Percentiles rank a stretch among this genome's conserved stretches.
Evolutionary conservation across 1,140 invertebrate genomes (phyloP).

Genomic region (Sycophaga agraensis): DNA sequence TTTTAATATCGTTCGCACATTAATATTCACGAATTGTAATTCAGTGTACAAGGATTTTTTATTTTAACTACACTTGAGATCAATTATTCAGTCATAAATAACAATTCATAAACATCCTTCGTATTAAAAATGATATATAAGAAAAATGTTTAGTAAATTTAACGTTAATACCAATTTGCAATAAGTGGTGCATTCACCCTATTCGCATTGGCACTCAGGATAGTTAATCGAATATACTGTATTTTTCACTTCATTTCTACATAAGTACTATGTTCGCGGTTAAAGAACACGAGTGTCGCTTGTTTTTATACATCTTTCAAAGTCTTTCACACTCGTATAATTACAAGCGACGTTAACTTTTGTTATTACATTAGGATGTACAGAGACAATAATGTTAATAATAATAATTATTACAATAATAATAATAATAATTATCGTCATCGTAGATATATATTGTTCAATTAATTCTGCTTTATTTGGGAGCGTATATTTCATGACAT

Average conservation of each 20-base stretch:
- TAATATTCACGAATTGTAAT: too few species aligned
- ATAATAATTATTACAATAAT: not conserved
- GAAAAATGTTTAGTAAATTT: too few species aligned
- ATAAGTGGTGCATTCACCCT: not conserved
- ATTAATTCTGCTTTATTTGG: too few species aligned
- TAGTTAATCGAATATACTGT: not conserved
- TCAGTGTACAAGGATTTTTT: too few species aligned
- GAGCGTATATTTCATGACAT: too few species aligned
- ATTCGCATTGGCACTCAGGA: not conserved
- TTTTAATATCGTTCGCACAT: too few species aligned
- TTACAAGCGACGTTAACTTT: not conserved
- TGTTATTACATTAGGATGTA: conserved; percentile 19
- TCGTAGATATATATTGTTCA: conserved; percentile 31
- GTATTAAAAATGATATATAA: too few species aligned
- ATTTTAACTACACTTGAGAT: too few species aligned
- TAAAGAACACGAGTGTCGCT: not conserved
- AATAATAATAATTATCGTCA: conserved; percentile 34
- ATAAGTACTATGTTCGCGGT: not conserved
- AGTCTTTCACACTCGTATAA: not conserved
- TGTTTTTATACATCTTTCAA: not conserved
- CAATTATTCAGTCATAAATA: too few species aligned
- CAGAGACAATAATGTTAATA: conserved; percentile 2
- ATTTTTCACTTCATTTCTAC: not conserved
- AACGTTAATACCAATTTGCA: not conserved
- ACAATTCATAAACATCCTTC: too few species aligned